These are phyloP conservation scores for Tromatobia lineatoria DNA, from an alignment of 2,888 invertebrate genomes.

Conservation along the genomic window DNA sequence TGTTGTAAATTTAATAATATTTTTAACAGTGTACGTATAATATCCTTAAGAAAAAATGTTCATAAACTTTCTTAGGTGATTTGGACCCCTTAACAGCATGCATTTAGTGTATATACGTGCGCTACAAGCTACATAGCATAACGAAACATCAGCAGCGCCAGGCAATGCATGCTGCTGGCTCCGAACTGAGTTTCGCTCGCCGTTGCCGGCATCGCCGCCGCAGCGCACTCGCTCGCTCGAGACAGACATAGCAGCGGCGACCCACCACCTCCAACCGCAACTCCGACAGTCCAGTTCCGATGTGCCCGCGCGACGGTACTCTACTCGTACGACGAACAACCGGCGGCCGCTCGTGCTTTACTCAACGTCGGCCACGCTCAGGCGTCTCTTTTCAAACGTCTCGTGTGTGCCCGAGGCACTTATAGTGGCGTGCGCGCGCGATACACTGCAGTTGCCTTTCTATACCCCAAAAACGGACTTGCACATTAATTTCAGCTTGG, in stretches of 20 bases:
- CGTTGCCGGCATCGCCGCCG: conserved; percentile 63
- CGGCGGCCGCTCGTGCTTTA: conserved; percentile 48
- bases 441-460: neutral
- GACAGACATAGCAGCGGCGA: conserved; percentile 57
- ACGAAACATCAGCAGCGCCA: conserved; percentile 51
- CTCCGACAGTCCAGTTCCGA: conserved; percentile 82
- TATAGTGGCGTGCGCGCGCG: neutral
- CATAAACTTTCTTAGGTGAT: too few species aligned
- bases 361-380: conserved; percentile 11
- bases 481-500: neutral
- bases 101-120: neutral
- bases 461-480: neutral
- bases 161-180: conserved; percentile 61
- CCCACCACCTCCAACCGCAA: conserved; percentile 67
- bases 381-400: neutral
- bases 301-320: conserved; percentile 82
- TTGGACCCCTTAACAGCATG: too few species aligned
- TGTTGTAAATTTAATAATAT: too few species aligned
- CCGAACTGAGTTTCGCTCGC: conserved; percentile 44
- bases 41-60: too few species aligned
- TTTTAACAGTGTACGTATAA: too few species aligned
- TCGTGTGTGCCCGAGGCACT: conserved; percentile 6
- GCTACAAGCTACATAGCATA: neutral
- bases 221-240: conserved; percentile 51
- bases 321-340: conserved; percentile 62